Conservation (phyloP, 2,113 vertebrate species). For the Hippocampus barbouri region DNA sequence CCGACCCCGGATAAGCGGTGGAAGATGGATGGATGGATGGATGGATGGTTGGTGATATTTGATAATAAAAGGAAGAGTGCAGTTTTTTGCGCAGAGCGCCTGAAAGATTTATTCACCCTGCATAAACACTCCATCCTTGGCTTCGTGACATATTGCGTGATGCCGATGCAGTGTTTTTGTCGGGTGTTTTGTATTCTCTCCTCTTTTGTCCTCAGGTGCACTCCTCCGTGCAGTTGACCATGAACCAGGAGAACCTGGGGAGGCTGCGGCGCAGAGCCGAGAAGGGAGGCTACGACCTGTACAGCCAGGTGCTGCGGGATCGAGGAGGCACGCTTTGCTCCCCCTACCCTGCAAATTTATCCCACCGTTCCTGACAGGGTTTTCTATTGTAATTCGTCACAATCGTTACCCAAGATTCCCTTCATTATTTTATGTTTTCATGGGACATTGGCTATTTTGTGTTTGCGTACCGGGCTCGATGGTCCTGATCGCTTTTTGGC, state of each 20-base stretch:
- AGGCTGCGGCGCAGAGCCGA: constrained; percentile 41
- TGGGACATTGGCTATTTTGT: neutral
- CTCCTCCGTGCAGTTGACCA: constrained; percentile 68
- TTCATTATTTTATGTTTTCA: constrained; percentile 18
- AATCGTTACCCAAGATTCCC: neutral
- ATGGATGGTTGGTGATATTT: constrained; percentile 42
- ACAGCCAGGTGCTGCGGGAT: constrained; percentile 51
- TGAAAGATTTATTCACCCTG: constrained; percentile 21
- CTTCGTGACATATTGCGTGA: constrained; percentile 22
- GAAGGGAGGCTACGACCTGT: constrained; percentile 45
- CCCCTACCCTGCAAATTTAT: constrained; percentile 46
- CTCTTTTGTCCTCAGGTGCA: constrained; percentile 69
- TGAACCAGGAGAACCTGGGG: constrained; percentile 61
- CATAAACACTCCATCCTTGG: constrained; percentile 17
- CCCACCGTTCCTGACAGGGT: constrained; percentile 29
- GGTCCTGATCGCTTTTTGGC: constrained; percentile 2
- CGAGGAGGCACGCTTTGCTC: constrained; percentile 51
- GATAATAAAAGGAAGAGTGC: constrained; percentile 50
- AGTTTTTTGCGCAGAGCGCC: constrained; percentile 22
- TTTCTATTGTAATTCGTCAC: neutral
- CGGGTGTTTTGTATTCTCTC: constrained; percentile 53
- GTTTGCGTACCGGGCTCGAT: constrained; percentile 3
- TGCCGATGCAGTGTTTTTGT: constrained; percentile 35
- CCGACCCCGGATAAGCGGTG: no score
- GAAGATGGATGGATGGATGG: no score